A percentile compares a stretch with the other conserved stretches of the same genome.
phyloP scores from a whole-genome alignment of 2,888 invertebrate genomes.

The Harpalus rubripes region DNA sequence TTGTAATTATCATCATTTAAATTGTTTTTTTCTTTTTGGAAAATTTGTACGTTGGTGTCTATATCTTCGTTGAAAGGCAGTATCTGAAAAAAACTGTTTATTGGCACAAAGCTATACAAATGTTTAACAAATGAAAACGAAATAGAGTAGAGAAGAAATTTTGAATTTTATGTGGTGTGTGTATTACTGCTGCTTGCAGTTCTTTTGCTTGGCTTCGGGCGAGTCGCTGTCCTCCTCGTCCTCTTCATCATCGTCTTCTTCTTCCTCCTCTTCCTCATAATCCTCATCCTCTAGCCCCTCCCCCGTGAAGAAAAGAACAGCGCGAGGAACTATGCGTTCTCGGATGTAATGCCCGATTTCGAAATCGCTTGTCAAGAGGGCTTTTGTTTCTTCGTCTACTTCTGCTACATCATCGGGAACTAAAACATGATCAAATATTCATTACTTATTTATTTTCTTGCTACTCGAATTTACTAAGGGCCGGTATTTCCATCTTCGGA shows the following conservation, averaged over 20 bases:
- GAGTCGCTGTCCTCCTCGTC: conserved; percentile 79
- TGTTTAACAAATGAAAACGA: conserved; percentile 64
- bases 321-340: conserved; percentile 97
- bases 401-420: conserved; percentile 90
- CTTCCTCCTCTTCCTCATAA: conserved; percentile 85
- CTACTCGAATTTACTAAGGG: too few relatives aligned
- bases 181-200: conserved; percentile 75
- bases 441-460: too few relatives aligned
- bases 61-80: neutral
- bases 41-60: too few relatives aligned
- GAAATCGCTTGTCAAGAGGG: conserved; percentile 94
- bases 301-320: conserved; percentile 97
- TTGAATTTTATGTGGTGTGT: neutral
- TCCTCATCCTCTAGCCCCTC: conserved; percentile 90
- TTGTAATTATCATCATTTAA: neutral
- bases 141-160: conserved; percentile 43
- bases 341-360: conserved; percentile 99
- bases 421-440: conserved; percentile 70
- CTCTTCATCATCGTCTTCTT: conserved; percentile 82
- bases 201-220: conserved; percentile 75
- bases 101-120: conserved; percentile 68
- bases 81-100: conserved; percentile 66
- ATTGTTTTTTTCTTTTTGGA: too few relatives aligned
- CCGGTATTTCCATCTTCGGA: too few relatives aligned
- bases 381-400: conserved; percentile 92